Evolutionary conservation across 2,888 invertebrate species (phyloP).

Genomic region (Invenusta paracnida): DNA sequence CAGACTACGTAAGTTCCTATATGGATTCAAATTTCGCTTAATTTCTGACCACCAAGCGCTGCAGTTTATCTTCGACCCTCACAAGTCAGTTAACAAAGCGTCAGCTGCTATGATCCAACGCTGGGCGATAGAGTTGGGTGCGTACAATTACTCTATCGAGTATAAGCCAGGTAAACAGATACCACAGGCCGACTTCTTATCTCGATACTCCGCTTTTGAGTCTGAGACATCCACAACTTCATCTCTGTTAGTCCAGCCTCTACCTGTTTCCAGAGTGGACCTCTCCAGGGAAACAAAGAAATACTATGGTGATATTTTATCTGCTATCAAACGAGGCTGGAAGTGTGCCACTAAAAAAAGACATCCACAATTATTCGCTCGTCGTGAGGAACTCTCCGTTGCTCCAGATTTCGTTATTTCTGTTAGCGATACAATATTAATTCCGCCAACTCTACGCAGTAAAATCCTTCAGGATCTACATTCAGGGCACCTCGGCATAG

Average conservation of each 20-base stretch:
- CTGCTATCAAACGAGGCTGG: not conserved
- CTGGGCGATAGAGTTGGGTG: too few relatives aligned
- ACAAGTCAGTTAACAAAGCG: not conserved
- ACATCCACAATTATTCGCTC: not conserved
- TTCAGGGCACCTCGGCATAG: not conserved
- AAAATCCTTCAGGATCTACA: not conserved
- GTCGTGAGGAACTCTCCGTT: not conserved
- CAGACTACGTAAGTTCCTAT: not conserved
- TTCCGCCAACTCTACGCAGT: not conserved
- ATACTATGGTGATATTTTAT: not conserved
- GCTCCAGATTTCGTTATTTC: not conserved
- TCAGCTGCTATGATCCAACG: not conserved
- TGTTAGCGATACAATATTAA: not conserved
- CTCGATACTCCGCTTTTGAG: not conserved
- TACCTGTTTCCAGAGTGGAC: not conserved
- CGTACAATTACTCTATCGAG: too few relatives aligned
- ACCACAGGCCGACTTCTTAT: not conserved
- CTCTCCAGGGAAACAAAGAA: not conserved
- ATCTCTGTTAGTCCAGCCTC: not conserved
- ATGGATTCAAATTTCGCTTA: not conserved
- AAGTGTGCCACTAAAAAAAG: not conserved
- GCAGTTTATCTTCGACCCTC: not conserved
- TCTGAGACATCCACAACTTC: not conserved
- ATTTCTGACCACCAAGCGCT: not conserved
- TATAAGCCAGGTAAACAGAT: not conserved